A percentile compares a stretch with the other conserved stretches of the same genome.
phyloP scores from a whole-genome alignment of 2,113 vertebrate genomes.

The Leucoraja erinaceus region DNA sequence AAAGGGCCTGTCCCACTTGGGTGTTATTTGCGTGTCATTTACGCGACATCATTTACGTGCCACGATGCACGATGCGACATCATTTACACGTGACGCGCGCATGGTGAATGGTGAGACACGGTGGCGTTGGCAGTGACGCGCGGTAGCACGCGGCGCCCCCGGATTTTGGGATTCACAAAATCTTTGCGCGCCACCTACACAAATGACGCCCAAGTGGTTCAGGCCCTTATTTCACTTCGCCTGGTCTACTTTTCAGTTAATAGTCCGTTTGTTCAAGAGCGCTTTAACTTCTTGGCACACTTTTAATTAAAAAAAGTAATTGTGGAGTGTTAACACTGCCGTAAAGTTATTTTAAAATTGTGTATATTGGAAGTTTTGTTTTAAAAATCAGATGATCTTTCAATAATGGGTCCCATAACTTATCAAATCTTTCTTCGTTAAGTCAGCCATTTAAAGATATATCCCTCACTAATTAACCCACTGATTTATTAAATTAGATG shows the following conservation, averaged over 20 bases:
- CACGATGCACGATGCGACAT: no score
- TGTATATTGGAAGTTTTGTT: background rate
- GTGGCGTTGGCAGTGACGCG: no score
- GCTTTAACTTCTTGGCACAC: background rate
- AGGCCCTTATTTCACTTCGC: no score
- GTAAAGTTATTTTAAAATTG: conserved; percentile 3
- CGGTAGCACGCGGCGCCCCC: no score
- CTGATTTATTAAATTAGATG: conserved; percentile 35
- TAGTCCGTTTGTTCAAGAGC: background rate
- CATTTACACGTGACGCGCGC: no score
- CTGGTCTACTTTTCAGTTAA: background rate
- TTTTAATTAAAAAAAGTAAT: background rate
- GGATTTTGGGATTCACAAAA: no score
- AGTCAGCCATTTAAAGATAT: conserved; percentile 13
- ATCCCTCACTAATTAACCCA: conserved; percentile 12
- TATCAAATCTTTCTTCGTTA: conserved; percentile 23
- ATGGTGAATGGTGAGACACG: no score
- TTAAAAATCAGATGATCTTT: conserved; percentile 32
- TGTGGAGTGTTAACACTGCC: conserved; percentile 19
- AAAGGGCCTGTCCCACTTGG: no score
- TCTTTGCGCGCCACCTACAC: no score
- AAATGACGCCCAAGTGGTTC: no score
- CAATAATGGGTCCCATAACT: background rate
- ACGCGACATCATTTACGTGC: no score
- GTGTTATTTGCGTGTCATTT: no score